Evolutionary conservation across 1,140 invertebrate species (phyloP).

Genomic region (Drosophila busckii): DNA sequence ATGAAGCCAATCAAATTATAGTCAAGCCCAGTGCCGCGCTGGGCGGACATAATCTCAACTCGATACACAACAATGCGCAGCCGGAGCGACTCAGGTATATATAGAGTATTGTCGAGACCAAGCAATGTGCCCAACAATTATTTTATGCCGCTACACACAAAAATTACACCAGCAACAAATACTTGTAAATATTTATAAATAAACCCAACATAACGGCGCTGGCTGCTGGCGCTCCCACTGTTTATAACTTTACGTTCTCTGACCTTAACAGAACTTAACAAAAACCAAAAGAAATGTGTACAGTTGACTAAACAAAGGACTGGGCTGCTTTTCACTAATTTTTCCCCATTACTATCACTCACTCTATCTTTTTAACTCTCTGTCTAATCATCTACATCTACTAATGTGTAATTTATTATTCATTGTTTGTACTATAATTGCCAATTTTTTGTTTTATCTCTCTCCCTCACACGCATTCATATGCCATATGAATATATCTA

Average conservation of each 20-base stretch:
- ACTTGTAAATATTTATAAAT: slow-evolving; percentile 41
- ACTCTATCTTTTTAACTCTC: slow-evolving; percentile 11
- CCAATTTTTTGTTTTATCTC: background rate
- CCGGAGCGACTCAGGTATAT: slow-evolving; percentile 62
- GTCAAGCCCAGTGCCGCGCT: slow-evolving; percentile 23
- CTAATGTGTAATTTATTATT: slow-evolving; percentile 8
- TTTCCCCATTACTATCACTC: slow-evolving; percentile 18
- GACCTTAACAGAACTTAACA: slow-evolving; percentile 45
- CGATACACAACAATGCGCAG: slow-evolving; percentile 38
- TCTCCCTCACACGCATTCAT: slow-evolving; percentile 5
- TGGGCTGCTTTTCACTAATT: slow-evolving; percentile 28
- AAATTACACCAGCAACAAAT: slow-evolving; percentile 35
- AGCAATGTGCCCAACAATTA: slow-evolving; percentile 32
- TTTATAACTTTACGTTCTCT: slow-evolving; percentile 45
- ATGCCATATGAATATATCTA: slow-evolving; percentile 13
- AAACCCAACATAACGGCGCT: slow-evolving; percentile 11
- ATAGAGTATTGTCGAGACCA: slow-evolving; percentile 30
- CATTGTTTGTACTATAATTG: background rate
- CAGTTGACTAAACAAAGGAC: slow-evolving; percentile 65
- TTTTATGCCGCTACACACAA: slow-evolving; percentile 62
- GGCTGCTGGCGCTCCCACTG: slow-evolving; percentile 18
- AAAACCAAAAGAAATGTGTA: slow-evolving; percentile 45
- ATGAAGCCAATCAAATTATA: slow-evolving; percentile 20
- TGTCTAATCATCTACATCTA: slow-evolving; percentile 4
- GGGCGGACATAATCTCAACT: slow-evolving; percentile 53